Evolutionary conservation across 2,797 vertebrate genomes (phyloP).

Genomic region (Hemitrygon akajei): DNA sequence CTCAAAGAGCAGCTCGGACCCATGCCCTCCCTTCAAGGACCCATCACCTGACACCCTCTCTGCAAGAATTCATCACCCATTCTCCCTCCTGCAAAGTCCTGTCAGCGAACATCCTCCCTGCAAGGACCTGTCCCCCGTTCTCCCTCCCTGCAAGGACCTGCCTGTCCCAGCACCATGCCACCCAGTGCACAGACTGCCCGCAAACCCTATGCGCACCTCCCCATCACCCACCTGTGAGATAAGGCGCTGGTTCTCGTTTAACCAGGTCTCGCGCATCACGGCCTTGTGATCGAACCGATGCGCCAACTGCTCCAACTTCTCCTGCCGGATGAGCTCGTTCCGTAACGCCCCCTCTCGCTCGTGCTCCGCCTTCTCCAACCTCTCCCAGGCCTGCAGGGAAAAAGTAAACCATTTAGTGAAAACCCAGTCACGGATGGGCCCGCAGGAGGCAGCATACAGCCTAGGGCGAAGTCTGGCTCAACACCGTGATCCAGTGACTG

Average conservation of each 20-base stretch:
- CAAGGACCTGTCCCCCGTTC: no score
- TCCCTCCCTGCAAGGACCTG: neutral
- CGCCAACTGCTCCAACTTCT: slow-evolving; percentile 86
- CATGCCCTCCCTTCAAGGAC: no score
- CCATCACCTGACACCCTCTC: no score
- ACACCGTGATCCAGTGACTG: neutral
- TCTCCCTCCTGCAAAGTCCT: no score
- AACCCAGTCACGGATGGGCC: no score
- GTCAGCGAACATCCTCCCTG: no score
- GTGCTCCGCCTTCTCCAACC: slow-evolving; percentile 84
- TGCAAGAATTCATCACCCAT: no score
- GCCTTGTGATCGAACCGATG: slow-evolving; percentile 93
- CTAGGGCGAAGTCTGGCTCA: neutral
- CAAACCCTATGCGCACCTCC: no score
- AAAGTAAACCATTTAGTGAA: no score
- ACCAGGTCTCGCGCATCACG: slow-evolving; percentile 88
- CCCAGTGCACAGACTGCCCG: neutral
- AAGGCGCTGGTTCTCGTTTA: slow-evolving; percentile 88
- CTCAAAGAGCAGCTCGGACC: neutral
- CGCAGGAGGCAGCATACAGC: no score
- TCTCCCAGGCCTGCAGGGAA: slow-evolving; percentile 71
- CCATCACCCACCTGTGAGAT: slow-evolving; percentile 72
- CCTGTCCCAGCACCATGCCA: neutral
- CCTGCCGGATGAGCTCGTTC: slow-evolving; percentile 87
- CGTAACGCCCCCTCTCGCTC: slow-evolving; percentile 77